Conservation (phyloP, 2,888 invertebrate genomes). For the Spilosoma lubricipeda region DNA sequence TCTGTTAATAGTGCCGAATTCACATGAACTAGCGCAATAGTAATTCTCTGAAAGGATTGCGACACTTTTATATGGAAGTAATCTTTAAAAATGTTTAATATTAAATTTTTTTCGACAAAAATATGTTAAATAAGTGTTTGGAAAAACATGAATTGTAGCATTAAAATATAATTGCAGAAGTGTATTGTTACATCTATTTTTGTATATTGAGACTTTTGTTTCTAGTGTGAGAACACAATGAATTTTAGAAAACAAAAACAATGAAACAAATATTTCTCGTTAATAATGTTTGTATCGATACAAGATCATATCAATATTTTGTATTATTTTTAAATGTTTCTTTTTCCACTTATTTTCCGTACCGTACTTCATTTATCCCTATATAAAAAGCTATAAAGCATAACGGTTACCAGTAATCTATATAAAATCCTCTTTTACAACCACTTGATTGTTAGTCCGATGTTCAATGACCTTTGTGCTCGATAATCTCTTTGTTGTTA, state of each 20-base stretch:
- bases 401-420: background rate
- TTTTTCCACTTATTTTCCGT: background rate
- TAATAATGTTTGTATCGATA: background rate
- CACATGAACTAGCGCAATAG: slow-evolving; percentile 33
- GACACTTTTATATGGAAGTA: slow-evolving; percentile 17
- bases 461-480: background rate
- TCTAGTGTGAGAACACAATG: no score
- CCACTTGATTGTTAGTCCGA: background rate
- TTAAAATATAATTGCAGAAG: background rate
- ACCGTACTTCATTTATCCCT: background rate
- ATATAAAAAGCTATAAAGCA: background rate
- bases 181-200: background rate
- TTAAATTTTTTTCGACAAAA: background rate
- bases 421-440: background rate
- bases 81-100: background rate
- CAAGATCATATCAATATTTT: background rate
- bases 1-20: slow-evolving; percentile 33
- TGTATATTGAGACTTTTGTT: no score
- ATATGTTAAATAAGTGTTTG: background rate
- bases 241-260: background rate
- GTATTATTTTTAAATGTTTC: background rate
- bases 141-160: background rate
- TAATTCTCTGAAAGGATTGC: slow-evolving; percentile 25
- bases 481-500: background rate
- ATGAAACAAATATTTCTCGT: background rate